These are phyloP conservation scores for Ormyrus labotus DNA, from an alignment of 2,888 invertebrate species.

Conservation along the genomic window DNA sequence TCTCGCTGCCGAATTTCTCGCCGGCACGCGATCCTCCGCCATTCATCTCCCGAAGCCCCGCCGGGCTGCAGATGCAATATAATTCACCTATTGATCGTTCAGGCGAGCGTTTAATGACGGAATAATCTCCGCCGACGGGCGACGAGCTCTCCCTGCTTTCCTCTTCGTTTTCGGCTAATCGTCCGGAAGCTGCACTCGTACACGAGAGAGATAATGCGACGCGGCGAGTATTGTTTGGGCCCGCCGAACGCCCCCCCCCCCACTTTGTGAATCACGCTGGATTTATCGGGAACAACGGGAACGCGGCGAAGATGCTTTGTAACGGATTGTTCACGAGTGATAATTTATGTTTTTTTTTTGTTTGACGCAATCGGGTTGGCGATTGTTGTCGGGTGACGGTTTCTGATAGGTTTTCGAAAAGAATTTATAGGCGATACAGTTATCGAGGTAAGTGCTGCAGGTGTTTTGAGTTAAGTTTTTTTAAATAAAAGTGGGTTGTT, in stretches of 20 bases:
- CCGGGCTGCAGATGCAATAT: constrained; percentile 43
- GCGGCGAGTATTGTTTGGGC: constrained; percentile 1
- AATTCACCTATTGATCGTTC: constrained; percentile 37
- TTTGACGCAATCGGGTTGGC: neutral
- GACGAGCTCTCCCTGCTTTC: constrained; percentile 5
- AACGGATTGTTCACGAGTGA: neutral
- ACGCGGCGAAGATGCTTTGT: no score
- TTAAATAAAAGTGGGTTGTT: no score
- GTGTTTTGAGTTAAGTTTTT: no score
- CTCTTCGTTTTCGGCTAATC: constrained; percentile 34
- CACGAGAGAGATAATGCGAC: constrained; percentile 17
- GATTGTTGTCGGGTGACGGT: neutral
- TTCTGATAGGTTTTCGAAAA: no score
- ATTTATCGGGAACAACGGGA: constrained; percentile 38
- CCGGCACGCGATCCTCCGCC: constrained; percentile 3
- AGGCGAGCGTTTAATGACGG: constrained; percentile 22
- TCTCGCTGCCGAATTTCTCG: constrained; percentile 11
- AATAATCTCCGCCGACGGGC: constrained; percentile 33
- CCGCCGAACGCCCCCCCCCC: neutral
- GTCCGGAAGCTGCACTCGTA: constrained; percentile 24
- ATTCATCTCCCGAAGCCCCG: constrained; percentile 10
- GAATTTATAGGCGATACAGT: no score
- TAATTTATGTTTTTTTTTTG: no score
- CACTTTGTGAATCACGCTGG: constrained; percentile 49
- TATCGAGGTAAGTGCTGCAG: no score